Evolutionary conservation across 1,140 invertebrate genomes (phyloP), one percentile per base, ranked within the genome.

Genomic region (Onthophagus taurus): DNA sequence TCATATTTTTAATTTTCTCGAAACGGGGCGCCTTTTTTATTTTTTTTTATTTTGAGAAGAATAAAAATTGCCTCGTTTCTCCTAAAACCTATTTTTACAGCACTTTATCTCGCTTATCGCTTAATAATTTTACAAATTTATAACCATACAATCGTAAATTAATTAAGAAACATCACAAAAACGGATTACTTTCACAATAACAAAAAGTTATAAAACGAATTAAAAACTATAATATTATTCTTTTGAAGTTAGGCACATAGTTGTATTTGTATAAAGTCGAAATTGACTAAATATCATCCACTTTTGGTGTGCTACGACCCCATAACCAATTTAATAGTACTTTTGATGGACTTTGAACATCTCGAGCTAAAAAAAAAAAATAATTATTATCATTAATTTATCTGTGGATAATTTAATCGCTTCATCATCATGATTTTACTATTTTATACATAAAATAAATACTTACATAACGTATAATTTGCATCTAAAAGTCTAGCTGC

Each of bases 301-400:
- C 57, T 56, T 60, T 64, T 23, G 63, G 63, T n/a, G 61, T 62
- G 45, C 58, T 65, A 37, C 52, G 52, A 13, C 83, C 83, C 74
- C 81, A 77, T 36, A 85, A 63, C 83, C 83, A 85, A 63, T 85
- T 83, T 51, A 85, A 63, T 13, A 86, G 69, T 39, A 83, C 80
- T 50, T 78, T 83, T 39, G 81, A 80, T 31, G 83, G 80, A 58
- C 80, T 83, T 62, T 83, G 81, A 13, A 77, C 75, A 58, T 83
- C 74, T 54, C 81, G 79, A 60, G 80, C 81, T 85, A 66, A 44
- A 71, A 75, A 53, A 49, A 50, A 59, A 30, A 44, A 49, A 31
- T 30, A 34, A 12, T 12, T 24, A 23, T 39, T 16, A 11, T 35
- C 26, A 13, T 20, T 17, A 21, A 19, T 6, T 31, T 2, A 38